Evolutionary conservation across 2,888 invertebrate genomes (phyloP), one percentile per base, ranked within the genome.

Genomic region (Cataglyphis altisquamis): DNA sequence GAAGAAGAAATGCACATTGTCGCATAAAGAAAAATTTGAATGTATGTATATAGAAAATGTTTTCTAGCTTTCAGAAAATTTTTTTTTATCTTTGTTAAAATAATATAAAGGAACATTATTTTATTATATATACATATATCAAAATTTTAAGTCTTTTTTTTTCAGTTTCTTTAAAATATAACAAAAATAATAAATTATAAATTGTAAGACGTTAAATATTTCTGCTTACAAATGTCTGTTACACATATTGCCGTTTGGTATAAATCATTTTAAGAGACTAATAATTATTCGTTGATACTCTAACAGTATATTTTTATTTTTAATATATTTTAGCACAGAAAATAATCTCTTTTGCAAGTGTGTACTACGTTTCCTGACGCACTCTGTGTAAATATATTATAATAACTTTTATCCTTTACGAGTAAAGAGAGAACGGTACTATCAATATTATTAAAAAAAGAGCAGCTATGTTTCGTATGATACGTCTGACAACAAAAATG

Each of bases 121-220:
- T 36, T 55, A 32, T 32, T 32, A 32, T 32, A 32, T 32, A 32
- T 32, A 32, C 32, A 32, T 4, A 32, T 55, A 1, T 48, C 4
- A 5, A 32, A 15, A 15, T 52, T 10, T 15, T 3, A n/a, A 52
- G 4, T 2, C 8, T 52, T 32, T 15, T 52, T 52, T 1, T 25
- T 0, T 0, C 18, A 48, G 21, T 55, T 36, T 52, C 15, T 15
- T 70, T 70, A 0, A n/a, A 15, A 36, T 55, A 12, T 21, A 36
- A 70, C 12, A 32, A 32, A 48, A 32, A 52, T 68, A 48, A 70
- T 48, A 36, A 52, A 55, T 55, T 21, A n/a, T 55, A 55, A 21
- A 21, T 3, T 36, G 55, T 55, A 72, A 5, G 25, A 57, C 25
- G 3, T 70, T 36, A 12, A 55, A 32, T 32, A 52, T 29, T 41